Evolutionary conservation across 2,888 invertebrate species (phyloP).

Genomic region (Halictus quadricinctus): DNA sequence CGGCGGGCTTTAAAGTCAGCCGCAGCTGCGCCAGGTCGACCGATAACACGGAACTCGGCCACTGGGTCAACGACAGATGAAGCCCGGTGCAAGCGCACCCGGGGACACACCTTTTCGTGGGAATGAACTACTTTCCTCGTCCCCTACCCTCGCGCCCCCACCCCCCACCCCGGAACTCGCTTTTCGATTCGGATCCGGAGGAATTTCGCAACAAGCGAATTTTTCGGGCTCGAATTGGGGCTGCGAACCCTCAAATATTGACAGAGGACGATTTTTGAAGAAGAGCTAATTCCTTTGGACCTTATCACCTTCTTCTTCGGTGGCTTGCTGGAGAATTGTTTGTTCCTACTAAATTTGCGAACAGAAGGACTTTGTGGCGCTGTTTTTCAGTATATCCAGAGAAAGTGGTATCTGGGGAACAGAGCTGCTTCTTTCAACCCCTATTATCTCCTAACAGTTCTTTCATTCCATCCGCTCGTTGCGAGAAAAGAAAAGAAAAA

Average conservation of each 20-base stretch:
- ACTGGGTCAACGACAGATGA: conserved; percentile 76
- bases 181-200: neutral
- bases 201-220: neutral
- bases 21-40: conserved; percentile 60
- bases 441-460: too few relatives aligned
- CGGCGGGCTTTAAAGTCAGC: conserved; percentile 63
- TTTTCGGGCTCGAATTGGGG: neutral
- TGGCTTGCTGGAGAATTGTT: neutral
- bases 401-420: too few relatives aligned
- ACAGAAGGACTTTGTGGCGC: neutral
- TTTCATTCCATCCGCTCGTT: too few relatives aligned
- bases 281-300: neutral
- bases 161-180: neutral
- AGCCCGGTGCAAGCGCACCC: conserved; percentile 67
- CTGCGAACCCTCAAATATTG: neutral
- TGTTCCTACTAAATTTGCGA: neutral
- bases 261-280: neutral
- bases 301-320: neutral
- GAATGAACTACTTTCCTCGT: conserved; percentile 22
- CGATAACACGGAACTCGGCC: conserved; percentile 73
- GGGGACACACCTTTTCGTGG: conserved; percentile 53
- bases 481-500: neutral
- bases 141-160: neutral
- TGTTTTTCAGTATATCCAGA: too few relatives aligned
- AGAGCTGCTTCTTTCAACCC: too few relatives aligned